These are phyloP conservation scores for Megaleporinus macrocephalus DNA, from an alignment of 2,113 vertebrate genomes.

Conservation along the genomic window DNA sequence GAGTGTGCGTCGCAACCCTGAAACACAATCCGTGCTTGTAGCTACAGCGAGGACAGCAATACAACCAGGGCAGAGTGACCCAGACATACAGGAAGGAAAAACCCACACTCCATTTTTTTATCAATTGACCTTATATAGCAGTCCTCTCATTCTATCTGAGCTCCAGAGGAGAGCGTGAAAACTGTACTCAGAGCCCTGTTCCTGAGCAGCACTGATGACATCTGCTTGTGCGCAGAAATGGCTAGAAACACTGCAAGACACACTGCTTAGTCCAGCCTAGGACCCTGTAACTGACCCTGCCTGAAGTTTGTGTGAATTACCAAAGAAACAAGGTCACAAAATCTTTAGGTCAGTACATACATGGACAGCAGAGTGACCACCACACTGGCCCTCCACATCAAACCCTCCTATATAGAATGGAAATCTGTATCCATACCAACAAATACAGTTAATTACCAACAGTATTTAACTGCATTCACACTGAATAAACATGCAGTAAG, in stretches of 20 bases:
- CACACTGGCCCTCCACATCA: background rate
- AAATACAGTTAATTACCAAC: background rate
- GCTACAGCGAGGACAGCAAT: background rate
- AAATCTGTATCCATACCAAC: background rate
- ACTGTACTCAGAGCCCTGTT: constrained; percentile 43
- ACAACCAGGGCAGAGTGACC: background rate
- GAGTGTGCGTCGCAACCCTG: background rate
- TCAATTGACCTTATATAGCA: constrained; percentile 22
- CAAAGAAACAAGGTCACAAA: constrained; percentile 66
- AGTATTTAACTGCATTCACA: background rate
- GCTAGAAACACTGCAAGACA: constrained; percentile 63
- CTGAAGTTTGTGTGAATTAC: constrained; percentile 70
- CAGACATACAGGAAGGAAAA: constrained; percentile 6
- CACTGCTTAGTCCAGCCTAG: constrained; percentile 44
- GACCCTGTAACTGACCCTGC: constrained; percentile 66
- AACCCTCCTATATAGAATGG: background rate
- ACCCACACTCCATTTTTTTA: constrained; percentile 26
- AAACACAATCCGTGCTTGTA: background rate
- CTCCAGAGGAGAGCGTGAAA: constrained; percentile 37
- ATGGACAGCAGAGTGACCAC: background rate
- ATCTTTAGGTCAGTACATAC: background rate
- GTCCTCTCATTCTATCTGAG: constrained; percentile 20
- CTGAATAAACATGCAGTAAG: background rate
- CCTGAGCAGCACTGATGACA: constrained; percentile 60
- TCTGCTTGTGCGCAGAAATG: constrained; percentile 45